phyloP scores from a whole-genome alignment of 2,113 vertebrate genomes.

The Engystomops pustulosus region DNA sequence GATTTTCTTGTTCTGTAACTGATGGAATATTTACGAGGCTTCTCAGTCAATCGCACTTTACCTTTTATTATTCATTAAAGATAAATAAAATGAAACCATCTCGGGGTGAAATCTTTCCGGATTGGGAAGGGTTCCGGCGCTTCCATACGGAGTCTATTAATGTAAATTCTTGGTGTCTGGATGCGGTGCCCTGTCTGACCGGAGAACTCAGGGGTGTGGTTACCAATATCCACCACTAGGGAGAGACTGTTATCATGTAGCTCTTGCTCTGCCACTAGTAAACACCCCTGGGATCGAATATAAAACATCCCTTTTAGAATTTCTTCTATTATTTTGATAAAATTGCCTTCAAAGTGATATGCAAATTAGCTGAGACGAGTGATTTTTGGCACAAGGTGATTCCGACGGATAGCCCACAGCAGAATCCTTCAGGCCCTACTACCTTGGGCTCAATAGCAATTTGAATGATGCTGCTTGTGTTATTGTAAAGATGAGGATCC shows the following conservation, averaged over 20 bases:
- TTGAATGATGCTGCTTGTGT: too few relatives aligned
- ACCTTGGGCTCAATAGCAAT: too few relatives aligned
- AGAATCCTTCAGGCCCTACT: too few relatives aligned
- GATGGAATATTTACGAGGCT: constrained; percentile 81
- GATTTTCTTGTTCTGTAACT: constrained; percentile 75
- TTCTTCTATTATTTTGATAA: too few relatives aligned
- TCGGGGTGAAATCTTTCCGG: constrained; percentile 70
- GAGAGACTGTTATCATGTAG: too few relatives aligned
- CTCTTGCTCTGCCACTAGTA: not conserved
- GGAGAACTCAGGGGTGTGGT: not conserved
- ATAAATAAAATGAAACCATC: constrained; percentile 75
- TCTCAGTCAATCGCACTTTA: constrained; percentile 76
- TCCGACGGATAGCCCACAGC: too few relatives aligned
- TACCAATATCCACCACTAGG: not conserved
- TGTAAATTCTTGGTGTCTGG: not conserved
- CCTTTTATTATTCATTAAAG: constrained; percentile 84
- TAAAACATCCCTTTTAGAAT: too few relatives aligned
- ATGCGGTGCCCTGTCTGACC: constrained; percentile 16
- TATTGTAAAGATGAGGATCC: too few relatives aligned
- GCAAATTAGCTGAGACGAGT: too few relatives aligned
- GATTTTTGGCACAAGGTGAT: too few relatives aligned
- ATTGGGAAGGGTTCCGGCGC: constrained; percentile 68
- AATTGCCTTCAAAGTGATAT: too few relatives aligned
- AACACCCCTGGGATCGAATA: too few relatives aligned
- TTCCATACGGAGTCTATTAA: constrained; percentile 1